phyloP scores from a whole-genome alignment of 2,113 vertebrate genomes.

The Melanostigma gelatinosum region DNA sequence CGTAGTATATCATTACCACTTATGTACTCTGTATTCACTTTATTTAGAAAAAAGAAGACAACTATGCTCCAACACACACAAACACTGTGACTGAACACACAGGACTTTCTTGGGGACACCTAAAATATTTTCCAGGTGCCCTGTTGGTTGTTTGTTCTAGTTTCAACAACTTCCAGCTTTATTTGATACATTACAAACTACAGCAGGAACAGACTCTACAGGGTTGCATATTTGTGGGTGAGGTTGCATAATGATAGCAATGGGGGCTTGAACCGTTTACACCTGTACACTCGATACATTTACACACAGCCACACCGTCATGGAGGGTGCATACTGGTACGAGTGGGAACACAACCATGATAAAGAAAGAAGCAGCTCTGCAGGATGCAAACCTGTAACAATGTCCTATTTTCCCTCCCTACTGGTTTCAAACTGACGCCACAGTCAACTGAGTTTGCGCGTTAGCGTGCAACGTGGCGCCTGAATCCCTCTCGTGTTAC shows the following conservation, averaged over 20 bases:
- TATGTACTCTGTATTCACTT: too few species aligned
- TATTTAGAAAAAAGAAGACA: too few species aligned
- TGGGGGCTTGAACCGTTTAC: neutral
- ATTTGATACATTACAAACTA: neutral
- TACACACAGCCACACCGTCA: neutral
- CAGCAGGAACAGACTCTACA: neutral
- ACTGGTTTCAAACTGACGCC: neutral
- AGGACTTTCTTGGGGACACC: neutral
- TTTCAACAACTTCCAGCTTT: neutral
- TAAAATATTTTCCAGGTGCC: neutral
- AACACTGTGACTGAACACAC: neutral
- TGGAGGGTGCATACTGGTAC: neutral
- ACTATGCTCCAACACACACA: too few species aligned
- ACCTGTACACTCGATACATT: neutral
- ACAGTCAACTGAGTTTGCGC: neutral
- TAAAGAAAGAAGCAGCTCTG: neutral
- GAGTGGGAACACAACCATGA: neutral
- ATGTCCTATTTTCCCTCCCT: neutral
- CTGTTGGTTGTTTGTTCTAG: neutral
- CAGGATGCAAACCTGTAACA: neutral
- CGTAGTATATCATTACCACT: too few species aligned
- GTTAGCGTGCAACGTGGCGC: slow-evolving; percentile 86
- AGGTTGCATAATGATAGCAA: neutral
- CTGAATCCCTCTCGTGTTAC: slow-evolving; percentile 52
- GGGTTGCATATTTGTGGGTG: neutral